These are phyloP conservation scores for Tympanoctomys barrerae DNA, from an alignment of 2,797 vertebrate species.

Conservation along the genomic window DNA sequence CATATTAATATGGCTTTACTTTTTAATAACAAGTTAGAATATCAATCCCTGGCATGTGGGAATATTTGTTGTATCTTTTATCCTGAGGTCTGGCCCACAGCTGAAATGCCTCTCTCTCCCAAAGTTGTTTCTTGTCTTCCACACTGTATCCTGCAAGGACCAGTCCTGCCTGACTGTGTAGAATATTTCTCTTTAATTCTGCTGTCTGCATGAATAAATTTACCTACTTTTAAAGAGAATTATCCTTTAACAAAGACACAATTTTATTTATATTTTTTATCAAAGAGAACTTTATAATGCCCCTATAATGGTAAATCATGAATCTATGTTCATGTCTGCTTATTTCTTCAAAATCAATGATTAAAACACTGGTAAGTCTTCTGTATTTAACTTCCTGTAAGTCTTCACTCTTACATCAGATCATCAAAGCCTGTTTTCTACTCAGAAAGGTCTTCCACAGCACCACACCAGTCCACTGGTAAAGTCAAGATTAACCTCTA, in stretches of 20 bases:
- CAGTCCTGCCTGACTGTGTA: too few species aligned
- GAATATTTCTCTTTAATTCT: too few species aligned
- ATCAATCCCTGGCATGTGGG: too few species aligned
- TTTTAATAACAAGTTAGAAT: too few species aligned
- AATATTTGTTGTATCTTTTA: too few species aligned
- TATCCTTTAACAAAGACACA: conserved; percentile 15
- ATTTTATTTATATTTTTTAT: background rate
- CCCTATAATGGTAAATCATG: background rate
- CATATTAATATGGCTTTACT: too few species aligned
- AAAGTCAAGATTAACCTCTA: background rate
- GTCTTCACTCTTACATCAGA: background rate
- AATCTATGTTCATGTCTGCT: background rate
- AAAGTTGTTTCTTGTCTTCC: too few species aligned
- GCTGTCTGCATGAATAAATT: background rate
- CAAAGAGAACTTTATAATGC: conserved; percentile 4
- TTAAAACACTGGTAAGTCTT: background rate
- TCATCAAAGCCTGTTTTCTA: background rate
- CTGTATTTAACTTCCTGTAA: background rate
- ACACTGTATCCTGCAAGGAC: too few species aligned
- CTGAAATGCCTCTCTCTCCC: too few species aligned
- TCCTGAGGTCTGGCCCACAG: too few species aligned
- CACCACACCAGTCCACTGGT: background rate
- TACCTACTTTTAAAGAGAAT: background rate
- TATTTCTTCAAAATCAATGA: conserved; percentile 14
- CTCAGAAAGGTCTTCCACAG: background rate